Percentiles rank a stretch among this genome's conserved stretches.
phyloP scores from a whole-genome alignment of 53 echinoderm and acorn worm species.

The Mesocentrotus franciscanus region DNA sequence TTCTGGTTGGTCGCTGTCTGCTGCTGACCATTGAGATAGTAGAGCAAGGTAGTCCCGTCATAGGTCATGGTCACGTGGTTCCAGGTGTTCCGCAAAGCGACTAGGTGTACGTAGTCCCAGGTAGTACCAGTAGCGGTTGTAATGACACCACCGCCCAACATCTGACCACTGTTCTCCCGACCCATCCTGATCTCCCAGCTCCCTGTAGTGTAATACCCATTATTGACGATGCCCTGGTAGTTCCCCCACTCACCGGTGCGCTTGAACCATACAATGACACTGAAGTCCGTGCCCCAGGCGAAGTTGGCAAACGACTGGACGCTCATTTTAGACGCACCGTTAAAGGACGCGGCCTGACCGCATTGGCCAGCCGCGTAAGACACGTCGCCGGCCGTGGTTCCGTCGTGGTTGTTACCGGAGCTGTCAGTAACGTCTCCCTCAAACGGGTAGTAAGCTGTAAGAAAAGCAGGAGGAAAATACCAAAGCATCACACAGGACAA shows the following conservation, averaged over 20 bases:
- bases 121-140: constrained; percentile 31
- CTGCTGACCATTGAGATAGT: constrained; percentile 67
- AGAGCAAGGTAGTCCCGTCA: constrained; percentile 69
- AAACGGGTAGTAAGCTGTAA: constrained; percentile 77
- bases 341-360: constrained; percentile 69
- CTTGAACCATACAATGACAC: constrained; percentile 82
- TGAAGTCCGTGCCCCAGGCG: constrained; percentile 73
- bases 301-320: constrained; percentile 68
- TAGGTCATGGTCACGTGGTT: constrained; percentile 84
- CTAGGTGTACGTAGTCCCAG: constrained; percentile 64
- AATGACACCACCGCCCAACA: too few relatives aligned
- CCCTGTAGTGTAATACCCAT: too few relatives aligned
- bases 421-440: constrained; percentile 65
- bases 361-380: constrained; percentile 54
- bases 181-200: too few relatives aligned
- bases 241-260: constrained; percentile 69
- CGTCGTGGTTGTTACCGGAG: constrained; percentile 66
- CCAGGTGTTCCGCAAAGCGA: constrained; percentile 60
- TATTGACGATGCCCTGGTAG: constrained; percentile 61
- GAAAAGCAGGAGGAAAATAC: not conserved
- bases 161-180: too few relatives aligned
- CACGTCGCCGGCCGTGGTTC: not conserved
- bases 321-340: constrained; percentile 67
- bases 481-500: too few relatives aligned
- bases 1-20: not conserved